Evolutionary conservation across 2,113 vertebrate species (phyloP).

Genomic region (Tricholaema leucomelas): DNA sequence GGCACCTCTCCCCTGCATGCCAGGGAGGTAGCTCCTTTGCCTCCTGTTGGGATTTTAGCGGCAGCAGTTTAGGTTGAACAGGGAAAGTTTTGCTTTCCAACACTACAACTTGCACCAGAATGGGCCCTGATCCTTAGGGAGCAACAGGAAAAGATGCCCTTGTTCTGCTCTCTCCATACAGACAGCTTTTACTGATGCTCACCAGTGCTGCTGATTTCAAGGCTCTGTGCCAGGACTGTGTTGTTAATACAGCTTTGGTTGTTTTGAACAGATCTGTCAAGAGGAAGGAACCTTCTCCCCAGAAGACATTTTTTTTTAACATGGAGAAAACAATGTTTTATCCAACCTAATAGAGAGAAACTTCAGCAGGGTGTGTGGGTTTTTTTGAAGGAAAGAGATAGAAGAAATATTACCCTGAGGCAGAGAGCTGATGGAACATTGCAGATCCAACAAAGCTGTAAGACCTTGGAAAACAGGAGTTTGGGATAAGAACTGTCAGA

Average conservation of each 20-base stretch:
- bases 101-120: background rate
- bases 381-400: background rate
- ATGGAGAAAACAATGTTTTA: background rate
- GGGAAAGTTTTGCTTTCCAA: background rate
- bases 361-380: background rate
- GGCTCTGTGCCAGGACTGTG: background rate
- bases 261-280: background rate
- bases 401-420: background rate
- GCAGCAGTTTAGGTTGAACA: background rate
- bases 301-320: background rate
- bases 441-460: conserved; percentile 17
- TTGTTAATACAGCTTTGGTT: background rate
- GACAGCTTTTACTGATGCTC: background rate
- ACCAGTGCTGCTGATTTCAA: background rate
- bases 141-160: background rate
- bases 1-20: background rate
- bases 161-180: background rate
- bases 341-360: background rate
- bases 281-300: background rate
- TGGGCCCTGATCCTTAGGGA: background rate
- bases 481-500: background rate
- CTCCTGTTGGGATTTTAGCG: background rate
- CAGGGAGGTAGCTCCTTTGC: background rate
- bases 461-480: conserved; percentile 6
- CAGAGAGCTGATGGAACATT: background rate